Conservation (phyloP, 2,113 vertebrate species). For the Pandion haliaetus region DNA sequence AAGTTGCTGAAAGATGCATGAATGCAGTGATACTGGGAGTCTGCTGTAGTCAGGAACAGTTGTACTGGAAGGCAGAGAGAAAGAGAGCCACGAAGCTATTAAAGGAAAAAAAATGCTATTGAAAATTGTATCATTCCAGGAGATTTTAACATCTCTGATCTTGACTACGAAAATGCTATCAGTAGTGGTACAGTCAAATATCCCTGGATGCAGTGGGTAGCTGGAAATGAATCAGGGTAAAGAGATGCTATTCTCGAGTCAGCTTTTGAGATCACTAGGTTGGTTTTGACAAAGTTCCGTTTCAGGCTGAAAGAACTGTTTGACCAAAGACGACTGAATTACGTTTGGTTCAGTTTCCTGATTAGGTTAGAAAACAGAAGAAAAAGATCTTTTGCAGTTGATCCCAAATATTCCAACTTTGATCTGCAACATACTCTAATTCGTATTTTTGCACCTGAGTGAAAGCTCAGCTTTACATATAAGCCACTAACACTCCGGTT, state of each 20-base stretch:
- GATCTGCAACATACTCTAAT: background rate
- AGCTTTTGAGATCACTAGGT: background rate
- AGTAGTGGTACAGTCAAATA: background rate
- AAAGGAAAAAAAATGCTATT: background rate
- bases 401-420: background rate
- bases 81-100: background rate
- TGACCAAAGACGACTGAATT: background rate
- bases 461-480: background rate
- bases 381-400: background rate
- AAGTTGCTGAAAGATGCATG: too few relatives aligned
- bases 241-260: too few relatives aligned
- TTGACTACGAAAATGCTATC: background rate
- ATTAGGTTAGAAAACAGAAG: background rate
- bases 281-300: background rate
- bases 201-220: background rate
- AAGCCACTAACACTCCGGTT: background rate
- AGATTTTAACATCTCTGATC: background rate
- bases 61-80: background rate
- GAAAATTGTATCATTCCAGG: background rate
- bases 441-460: background rate
- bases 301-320: background rate
- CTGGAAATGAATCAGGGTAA: background rate
- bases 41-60: too few relatives aligned
- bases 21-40: background rate
- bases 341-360: background rate